Conservation (phyloP, 2,888 invertebrate species). For the Tachina fera region DNA sequence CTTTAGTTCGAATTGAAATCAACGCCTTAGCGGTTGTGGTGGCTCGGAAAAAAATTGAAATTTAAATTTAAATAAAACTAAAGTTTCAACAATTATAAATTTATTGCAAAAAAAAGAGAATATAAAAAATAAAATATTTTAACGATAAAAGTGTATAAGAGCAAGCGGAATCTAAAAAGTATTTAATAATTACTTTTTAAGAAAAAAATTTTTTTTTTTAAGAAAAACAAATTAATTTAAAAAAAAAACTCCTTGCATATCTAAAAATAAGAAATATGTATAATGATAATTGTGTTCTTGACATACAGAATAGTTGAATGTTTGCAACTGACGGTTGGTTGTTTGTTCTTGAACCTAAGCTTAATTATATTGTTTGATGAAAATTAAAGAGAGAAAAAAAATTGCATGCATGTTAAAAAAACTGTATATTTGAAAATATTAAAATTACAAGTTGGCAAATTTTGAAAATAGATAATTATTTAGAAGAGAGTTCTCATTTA, state of each 20-base stretch:
- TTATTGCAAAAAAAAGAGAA: conserved; percentile 4
- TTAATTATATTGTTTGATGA: conserved; percentile 9
- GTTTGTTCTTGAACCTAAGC: conserved; percentile 72
- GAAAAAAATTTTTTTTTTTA: background rate
- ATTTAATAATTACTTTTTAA: background rate
- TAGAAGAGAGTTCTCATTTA: background rate
- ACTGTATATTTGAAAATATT: background rate
- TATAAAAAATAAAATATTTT: background rate
- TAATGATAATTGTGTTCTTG: conserved; percentile 60
- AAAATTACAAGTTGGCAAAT: background rate
- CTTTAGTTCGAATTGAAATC: conserved; percentile 80
- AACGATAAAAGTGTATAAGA: background rate
- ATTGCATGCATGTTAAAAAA: background rate
- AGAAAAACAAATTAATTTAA: background rate
- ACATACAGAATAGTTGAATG: conserved; percentile 57
- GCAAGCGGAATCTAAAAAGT: background rate
- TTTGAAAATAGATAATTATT: conserved; percentile 8
- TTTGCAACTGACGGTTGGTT: conserved; percentile 47
- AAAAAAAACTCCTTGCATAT: background rate
- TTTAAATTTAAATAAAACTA: background rate
- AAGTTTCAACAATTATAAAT: conserved; percentile 23
- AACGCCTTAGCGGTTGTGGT: conserved; percentile 79
- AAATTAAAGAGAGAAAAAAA: conserved; percentile 10
- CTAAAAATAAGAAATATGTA: conserved; percentile 34
- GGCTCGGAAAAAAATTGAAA: conserved; percentile 60